A percentile compares a stretch with the other conserved stretches of the same genome.
phyloP scores from a whole-genome alignment of 2,888 invertebrate genomes.

The Leptinotarsa tumamoca region DNA sequence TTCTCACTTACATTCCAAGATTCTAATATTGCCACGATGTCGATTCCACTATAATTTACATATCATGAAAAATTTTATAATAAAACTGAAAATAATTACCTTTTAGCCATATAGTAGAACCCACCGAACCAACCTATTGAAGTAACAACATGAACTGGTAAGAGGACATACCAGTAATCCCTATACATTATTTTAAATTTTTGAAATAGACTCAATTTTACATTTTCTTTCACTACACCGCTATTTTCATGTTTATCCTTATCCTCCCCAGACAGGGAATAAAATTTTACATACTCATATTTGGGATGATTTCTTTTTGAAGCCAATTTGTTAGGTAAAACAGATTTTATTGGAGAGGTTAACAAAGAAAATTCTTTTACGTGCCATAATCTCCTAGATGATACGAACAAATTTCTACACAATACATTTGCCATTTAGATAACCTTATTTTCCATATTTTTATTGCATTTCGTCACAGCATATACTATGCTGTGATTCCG shows the following conservation, averaged over 20 bases:
- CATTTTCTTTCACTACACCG: constrained; percentile 19
- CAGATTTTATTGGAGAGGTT: neutral
- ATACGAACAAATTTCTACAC: constrained; percentile 14
- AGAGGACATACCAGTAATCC: constrained; percentile 95
- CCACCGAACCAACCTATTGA: constrained; percentile 89
- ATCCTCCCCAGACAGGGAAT: neutral
- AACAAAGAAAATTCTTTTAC: constrained; percentile 8
- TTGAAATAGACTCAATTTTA: constrained; percentile 77
- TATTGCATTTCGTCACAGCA: neutral
- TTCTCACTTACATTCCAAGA: constrained; percentile 82
- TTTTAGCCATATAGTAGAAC: constrained; percentile 88
- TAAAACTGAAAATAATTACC: constrained; percentile 71
- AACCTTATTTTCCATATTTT: constrained; percentile 24
- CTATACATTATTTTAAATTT: constrained; percentile 92
- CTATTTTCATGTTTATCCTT: constrained; percentile 10
- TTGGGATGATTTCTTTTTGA: neutral
- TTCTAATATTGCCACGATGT: constrained; percentile 85
- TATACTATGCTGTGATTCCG: no score
- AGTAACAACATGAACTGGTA: constrained; percentile 92
- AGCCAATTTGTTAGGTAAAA: constrained; percentile 17
- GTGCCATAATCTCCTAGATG: constrained; percentile 17
- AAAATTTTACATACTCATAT: constrained; percentile 14
- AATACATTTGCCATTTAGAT: constrained; percentile 35
- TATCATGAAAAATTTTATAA: constrained; percentile 1
- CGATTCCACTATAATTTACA: constrained; percentile 81